Evolutionary conservation across 2,888 invertebrate genomes (phyloP), one percentile per base, ranked within the genome.

Genomic region (Sesia apiformis): DNA sequence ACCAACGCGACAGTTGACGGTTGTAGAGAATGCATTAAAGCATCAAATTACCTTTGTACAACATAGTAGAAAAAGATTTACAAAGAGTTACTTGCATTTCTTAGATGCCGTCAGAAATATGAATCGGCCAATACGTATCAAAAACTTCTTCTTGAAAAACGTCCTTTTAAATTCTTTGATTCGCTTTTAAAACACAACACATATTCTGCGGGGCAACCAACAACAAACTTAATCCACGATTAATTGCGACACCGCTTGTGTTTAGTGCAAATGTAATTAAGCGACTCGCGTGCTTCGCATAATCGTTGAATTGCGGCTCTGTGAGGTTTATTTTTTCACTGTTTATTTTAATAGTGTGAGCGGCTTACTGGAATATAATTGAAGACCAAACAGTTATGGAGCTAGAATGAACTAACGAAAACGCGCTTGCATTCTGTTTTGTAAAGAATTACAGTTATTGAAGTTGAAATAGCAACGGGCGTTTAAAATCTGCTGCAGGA

Each of bases 211-310:
- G 46, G n/a, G 46, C n/a, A 6, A 46, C 46, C n/a, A 46, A 7
- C 8, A 46, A 46, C 41, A 50, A 50, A 49, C 53, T 70, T 72
- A 73, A 78, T 78, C 70, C 71, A 63, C 69, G 76, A 73, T 79
- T 79, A 78, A 80, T 78, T 77, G 76, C 72, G 60, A 65, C 62
- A 46, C 60, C 66, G 64, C 64, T 72, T 70, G 69, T 77, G 77
- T 76, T 76, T 78, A 76, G 74, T 71, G 72, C 65, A 72, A 75
- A 77, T 66, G 74, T 71, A 77, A 76, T 78, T 76, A 78, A 71
- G 65, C 62, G 46, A 8, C 8, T 67, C 65, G 65, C 70, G 64
- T 71, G 68, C 69, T 61, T 63, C 63, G 72, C 66, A 46, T 46
- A 46, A 46, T 46, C 46, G 46, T 6, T 46, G 46, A 8, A 46